Evolutionary conservation across 2,797 vertebrate genomes (phyloP).

Genomic region (Miichthys miiuy): DNA sequence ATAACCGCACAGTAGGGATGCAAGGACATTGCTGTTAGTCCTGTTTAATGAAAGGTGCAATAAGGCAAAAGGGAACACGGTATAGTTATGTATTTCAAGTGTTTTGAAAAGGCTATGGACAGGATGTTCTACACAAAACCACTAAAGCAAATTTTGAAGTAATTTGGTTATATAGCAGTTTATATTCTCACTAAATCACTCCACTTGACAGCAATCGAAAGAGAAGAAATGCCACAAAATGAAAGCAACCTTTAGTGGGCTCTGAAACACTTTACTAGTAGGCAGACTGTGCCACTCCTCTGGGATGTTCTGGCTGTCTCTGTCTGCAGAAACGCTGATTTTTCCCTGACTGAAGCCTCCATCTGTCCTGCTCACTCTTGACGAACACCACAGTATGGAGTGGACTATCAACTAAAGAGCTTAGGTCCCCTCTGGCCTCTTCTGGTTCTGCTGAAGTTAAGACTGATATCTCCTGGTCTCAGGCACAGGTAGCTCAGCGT

Average conservation of each 20-base stretch:
- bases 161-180: slow-evolving; percentile 10
- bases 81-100: neutral
- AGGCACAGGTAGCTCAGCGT: slow-evolving; percentile 34
- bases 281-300: slow-evolving; percentile 43
- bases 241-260: slow-evolving; percentile 36
- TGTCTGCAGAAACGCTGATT: slow-evolving; percentile 50
- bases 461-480: slow-evolving; percentile 37
- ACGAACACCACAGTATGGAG: slow-evolving; percentile 28
- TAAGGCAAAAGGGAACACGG: neutral
- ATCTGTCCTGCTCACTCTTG: slow-evolving; percentile 39
- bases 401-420: slow-evolving; percentile 32
- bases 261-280: slow-evolving; percentile 30
- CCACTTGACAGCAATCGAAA: slow-evolving; percentile 27
- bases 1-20: slow-evolving; percentile 8
- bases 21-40: slow-evolving; percentile 16
- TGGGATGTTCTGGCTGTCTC: slow-evolving; percentile 47
- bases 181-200: slow-evolving; percentile 8
- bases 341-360: slow-evolving; percentile 47
- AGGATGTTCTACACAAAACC: slow-evolving; percentile 1
- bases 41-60: slow-evolving; percentile 21
- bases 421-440: slow-evolving; percentile 34
- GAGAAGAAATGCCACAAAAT: slow-evolving; percentile 37
- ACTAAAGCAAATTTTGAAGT: slow-evolving; percentile 1
- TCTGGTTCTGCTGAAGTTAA: slow-evolving; percentile 40
- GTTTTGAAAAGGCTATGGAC: neutral